Evolutionary conservation across 2,888 invertebrate species (phyloP), one percentile per base, ranked within the genome.

Genomic region (Chydorus sphaericus): DNA sequence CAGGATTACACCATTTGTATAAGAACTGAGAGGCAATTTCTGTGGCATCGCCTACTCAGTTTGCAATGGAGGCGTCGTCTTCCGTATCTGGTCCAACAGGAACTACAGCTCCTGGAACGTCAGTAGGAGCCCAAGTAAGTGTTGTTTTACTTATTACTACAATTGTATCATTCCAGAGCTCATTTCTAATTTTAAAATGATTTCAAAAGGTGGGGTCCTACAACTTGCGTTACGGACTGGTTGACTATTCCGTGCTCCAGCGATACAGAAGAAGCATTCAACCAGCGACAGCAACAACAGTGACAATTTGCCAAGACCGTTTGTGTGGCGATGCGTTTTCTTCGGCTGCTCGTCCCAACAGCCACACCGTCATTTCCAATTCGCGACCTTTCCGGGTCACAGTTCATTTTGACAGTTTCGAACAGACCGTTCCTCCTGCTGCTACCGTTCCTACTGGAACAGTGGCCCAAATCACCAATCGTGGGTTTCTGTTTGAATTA

Each of bases 1-100:
- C 88, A 90, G 67, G 89, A 90, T 68, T 91, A 91, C 67, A 83
- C 86, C 61, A 81, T 88, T 60, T 91, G 90, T 67, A 77, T 90
- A 37, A 72, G 90, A 30, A 83, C 82, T 66, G 90, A 90, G 67
- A 76, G 83, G 59, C n/a, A 90, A 88, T 67, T 89, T 89, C 66
- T 91, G 90, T 62, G 84, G 86, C 0, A 82, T 89, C 48, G 87
- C 87, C 64, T 89, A 89, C 66, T 81, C 80, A 16, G 78, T 81
- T 4, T 89, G 88, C 2, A 82, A 86, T 65, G 71, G 78, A 60
- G n/a, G n/a, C n/a, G n/a, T n/a, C n/a, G 11, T 52, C 23, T 33
- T 52, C 52, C 16, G 36, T 52, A 8, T 33, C 52, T 3, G 52
- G 52, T 16, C 52, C 52, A n/a, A 31, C 52, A 4, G 52, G 52